Percentiles rank a stretch among this genome's conserved stretches.
Evolutionary conservation across 2,797 vertebrate genomes (phyloP).

Genomic region (Pseudochromis fuscus): DNA sequence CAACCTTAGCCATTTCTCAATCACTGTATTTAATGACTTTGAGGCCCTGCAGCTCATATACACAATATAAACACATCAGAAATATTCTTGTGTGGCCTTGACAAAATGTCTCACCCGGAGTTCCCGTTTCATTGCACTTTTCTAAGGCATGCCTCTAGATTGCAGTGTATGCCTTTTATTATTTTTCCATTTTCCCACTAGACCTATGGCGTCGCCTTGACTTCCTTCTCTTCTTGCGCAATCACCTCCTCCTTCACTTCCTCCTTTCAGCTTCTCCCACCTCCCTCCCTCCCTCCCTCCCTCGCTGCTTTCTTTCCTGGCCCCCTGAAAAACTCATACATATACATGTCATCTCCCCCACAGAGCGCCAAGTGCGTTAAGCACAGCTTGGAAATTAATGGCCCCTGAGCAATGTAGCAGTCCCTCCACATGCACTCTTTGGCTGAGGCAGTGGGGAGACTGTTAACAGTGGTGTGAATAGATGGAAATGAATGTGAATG

Average conservation of each 20-base stretch:
- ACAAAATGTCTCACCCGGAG: slow-evolving; percentile 10
- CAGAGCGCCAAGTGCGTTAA: slow-evolving; percentile 53
- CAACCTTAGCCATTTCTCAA: not conserved
- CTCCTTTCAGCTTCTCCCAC: slow-evolving; percentile 4
- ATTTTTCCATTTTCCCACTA: slow-evolving; percentile 11
- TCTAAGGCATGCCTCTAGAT: slow-evolving; percentile 1
- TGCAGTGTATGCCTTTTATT: slow-evolving; percentile 2
- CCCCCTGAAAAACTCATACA: slow-evolving; percentile 58
- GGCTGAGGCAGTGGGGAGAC: slow-evolving; percentile 13
- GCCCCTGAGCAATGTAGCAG: slow-evolving; percentile 53
- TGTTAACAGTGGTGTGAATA: slow-evolving; percentile 1
- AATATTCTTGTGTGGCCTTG: not conserved
- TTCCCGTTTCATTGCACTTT: slow-evolving; percentile 2
- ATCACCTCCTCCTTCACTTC: slow-evolving; percentile 7
- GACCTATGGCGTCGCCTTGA: not conserved
- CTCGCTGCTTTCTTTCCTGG: slow-evolving; percentile 24
- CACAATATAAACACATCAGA: not conserved
- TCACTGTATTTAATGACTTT: not conserved
- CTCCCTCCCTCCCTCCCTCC: slow-evolving; percentile 6
- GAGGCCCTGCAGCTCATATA: not conserved
- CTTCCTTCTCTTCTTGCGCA: slow-evolving; percentile 6
- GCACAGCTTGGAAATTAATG: slow-evolving; percentile 71
- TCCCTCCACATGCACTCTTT: slow-evolving; percentile 15
- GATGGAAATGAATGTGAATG: slow-evolving; percentile 13
- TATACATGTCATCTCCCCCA: slow-evolving; percentile 59